Conservation (phyloP, 2,888 invertebrate genomes). For the Melinaea menophilus region DNA sequence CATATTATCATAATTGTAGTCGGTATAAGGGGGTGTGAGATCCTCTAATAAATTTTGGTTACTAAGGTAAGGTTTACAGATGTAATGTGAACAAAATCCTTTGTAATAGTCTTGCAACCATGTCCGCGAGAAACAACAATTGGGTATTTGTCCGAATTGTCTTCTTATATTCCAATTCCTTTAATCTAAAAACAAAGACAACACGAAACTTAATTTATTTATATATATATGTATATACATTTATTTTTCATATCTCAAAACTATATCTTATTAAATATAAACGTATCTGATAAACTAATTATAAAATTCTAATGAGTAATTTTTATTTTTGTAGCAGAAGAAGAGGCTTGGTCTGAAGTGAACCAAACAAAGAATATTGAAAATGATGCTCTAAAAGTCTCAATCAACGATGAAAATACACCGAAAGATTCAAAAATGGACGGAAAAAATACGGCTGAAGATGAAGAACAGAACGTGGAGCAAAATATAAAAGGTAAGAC, state of each 20-base stretch:
- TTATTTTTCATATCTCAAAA: no score
- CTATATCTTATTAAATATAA: no score
- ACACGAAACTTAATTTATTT: not conserved
- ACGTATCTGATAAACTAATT: no score
- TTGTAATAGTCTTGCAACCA: conserved; percentile 38
- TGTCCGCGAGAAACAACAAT: conserved; percentile 15
- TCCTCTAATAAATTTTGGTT: conserved; percentile 43
- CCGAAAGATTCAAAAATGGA: conserved; percentile 35
- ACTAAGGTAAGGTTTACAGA: conserved; percentile 40
- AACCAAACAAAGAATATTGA: conserved; percentile 19
- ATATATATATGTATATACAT: conserved; percentile 14
- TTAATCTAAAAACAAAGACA: not conserved
- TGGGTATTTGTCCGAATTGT: conserved; percentile 25
- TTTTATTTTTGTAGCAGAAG: conserved; percentile 54
- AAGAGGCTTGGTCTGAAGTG: conserved; percentile 66
- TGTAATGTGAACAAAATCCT: conserved; percentile 47
- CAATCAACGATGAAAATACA: conserved; percentile 29
- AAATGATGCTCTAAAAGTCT: conserved; percentile 26
- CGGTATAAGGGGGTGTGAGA: conserved; percentile 44
- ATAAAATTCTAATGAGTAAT: conserved; percentile 10
- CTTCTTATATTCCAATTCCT: conserved; percentile 5
- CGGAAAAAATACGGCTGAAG: conserved; percentile 34
- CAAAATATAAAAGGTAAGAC: conserved; percentile 25
- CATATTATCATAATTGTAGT: conserved; percentile 63
- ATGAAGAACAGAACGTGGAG: conserved; percentile 18